Percentiles rank a stretch among this genome's conserved stretches.
Conservation (phyloP, 30 jellyfish, hydroid and myxozoan genomes). For the Rhopilema esculentum region DNA sequence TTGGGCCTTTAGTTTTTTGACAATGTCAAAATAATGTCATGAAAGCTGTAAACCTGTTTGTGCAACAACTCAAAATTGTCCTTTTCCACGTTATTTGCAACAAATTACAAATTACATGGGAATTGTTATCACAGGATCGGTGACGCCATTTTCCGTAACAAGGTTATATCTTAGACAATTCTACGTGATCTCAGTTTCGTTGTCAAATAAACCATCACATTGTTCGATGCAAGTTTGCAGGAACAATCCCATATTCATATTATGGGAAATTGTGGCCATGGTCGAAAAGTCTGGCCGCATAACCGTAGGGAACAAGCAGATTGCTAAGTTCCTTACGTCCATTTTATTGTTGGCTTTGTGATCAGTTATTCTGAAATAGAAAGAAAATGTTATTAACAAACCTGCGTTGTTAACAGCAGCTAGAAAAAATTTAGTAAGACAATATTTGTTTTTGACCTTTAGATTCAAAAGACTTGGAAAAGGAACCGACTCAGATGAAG, state of each 20-base stretch:
- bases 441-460: not conserved
- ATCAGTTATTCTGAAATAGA: slow-evolving; percentile 63
- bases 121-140: too few species aligned
- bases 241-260: slow-evolving; percentile 96
- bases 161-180: not conserved
- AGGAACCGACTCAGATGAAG: too few species aligned
- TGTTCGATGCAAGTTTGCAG: slow-evolving; percentile 96
- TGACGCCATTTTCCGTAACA: too few species aligned
- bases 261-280: slow-evolving; percentile 75
- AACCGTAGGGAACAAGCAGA: slow-evolving; percentile 89
- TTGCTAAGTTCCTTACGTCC: slow-evolving; percentile 93
- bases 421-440: too few species aligned
- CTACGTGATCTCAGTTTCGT: slow-evolving; percentile 48
- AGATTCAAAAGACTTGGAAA: too few species aligned
- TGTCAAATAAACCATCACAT: slow-evolving; percentile 73
- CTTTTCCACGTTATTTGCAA: not conserved
- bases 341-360: slow-evolving; percentile 77
- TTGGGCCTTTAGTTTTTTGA: too few species aligned
- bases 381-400: not conserved
- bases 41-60: too few species aligned
- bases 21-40: too few species aligned
- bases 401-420: not conserved
- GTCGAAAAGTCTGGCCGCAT: slow-evolving; percentile 89
- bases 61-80: not conserved
- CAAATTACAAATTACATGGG: not conserved